phyloP scores from a whole-genome alignment of 2,888 invertebrate species.

The Osedax frankpressi region DNA sequence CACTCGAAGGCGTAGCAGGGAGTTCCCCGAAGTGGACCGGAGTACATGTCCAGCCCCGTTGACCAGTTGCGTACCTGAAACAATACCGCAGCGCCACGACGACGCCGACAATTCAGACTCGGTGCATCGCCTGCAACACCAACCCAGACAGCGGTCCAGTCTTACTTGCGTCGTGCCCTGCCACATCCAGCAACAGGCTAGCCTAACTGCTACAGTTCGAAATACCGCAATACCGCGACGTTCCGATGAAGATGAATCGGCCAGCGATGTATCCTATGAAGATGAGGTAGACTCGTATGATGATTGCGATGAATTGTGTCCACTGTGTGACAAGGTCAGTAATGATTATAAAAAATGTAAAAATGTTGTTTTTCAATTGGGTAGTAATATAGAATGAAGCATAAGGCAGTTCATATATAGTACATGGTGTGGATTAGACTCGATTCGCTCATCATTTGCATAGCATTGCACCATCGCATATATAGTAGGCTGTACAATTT shows the following conservation, averaged over 20 bases:
- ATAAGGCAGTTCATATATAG: too few relatives aligned
- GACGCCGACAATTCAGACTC: not conserved
- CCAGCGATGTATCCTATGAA: not conserved
- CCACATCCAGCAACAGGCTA: not conserved
- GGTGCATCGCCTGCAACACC: not conserved
- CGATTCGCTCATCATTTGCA: not conserved
- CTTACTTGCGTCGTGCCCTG: not conserved
- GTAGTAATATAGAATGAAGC: too few relatives aligned
- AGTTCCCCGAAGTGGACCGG: not conserved
- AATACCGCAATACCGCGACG: not conserved
- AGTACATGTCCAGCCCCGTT: too few relatives aligned
- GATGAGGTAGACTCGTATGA: not conserved
- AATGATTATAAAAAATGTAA: too few relatives aligned
- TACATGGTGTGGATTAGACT: not conserved
- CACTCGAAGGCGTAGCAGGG: not conserved
- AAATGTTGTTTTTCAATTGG: too few relatives aligned
- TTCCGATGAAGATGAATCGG: not conserved
- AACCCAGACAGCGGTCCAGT: not conserved
- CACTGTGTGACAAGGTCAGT: not conserved
- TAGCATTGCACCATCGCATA: too few relatives aligned
- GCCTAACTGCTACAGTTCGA: not conserved
- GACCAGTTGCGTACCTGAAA: not conserved
- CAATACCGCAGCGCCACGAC: not conserved
- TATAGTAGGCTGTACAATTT: too few relatives aligned
- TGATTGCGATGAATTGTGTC: not conserved